Conservation (phyloP, 2,888 invertebrate genomes). For the Arctia plantaginis region DNA sequence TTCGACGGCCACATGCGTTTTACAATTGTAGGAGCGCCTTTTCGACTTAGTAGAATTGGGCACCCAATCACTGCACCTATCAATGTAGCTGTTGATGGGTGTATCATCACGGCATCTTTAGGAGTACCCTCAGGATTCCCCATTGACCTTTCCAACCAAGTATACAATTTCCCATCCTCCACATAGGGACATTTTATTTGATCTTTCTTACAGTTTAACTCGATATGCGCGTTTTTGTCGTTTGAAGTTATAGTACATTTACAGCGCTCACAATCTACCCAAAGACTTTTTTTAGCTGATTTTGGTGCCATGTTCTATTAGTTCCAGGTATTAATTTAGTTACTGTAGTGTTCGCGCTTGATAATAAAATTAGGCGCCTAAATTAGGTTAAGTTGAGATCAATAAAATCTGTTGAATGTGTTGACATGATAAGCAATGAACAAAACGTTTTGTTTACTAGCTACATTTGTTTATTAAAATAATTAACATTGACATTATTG, state of each 20-base stretch:
- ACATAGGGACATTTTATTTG: constrained; percentile 80
- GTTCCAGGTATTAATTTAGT: neutral
- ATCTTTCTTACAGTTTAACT: constrained; percentile 82
- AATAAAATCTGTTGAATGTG: neutral
- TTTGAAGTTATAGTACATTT: constrained; percentile 84
- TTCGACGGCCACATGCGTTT: constrained; percentile 83
- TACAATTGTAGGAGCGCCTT: constrained; percentile 73
- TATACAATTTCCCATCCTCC: constrained; percentile 65
- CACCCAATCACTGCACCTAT: constrained; percentile 79
- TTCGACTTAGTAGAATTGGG: constrained; percentile 69
- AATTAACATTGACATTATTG: neutral
- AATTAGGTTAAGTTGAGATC: constrained; percentile 5
- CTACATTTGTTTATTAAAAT: neutral
- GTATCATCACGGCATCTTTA: constrained; percentile 74
- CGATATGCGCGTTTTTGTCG: constrained; percentile 85
- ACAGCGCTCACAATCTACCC: constrained; percentile 89
- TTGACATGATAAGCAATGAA: neutral
- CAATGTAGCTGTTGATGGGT: constrained; percentile 74
- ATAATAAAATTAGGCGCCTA: neutral
- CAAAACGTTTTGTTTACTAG: neutral
- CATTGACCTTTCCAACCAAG: constrained; percentile 76
- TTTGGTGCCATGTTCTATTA: constrained; percentile 73
- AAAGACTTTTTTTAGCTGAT: constrained; percentile 83
- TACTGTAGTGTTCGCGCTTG: neutral
- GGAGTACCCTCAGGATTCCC: constrained; percentile 73